A percentile compares a stretch with the other conserved stretches of the same genome.
These are phyloP conservation scores for Bimastos eiseni DNA, from an alignment of 2,888 invertebrate genomes.

Conservation along the genomic window DNA sequence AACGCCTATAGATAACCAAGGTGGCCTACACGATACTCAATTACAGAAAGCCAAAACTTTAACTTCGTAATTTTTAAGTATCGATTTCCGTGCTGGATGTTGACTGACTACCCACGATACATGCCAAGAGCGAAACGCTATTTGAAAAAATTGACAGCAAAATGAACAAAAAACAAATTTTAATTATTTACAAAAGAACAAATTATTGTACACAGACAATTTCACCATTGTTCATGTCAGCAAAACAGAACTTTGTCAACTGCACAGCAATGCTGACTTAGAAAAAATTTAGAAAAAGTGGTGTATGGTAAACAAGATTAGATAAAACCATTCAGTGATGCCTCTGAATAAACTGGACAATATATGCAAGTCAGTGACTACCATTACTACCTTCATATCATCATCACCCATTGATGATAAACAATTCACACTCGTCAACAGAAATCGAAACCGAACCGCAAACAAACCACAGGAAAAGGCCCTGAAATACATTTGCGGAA, in stretches of 20 bases:
- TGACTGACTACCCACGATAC: background rate
- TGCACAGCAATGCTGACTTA: slow-evolving; percentile 6
- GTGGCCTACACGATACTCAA: background rate
- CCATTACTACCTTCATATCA: background rate
- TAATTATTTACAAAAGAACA: slow-evolving; percentile 18
- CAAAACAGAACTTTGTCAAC: slow-evolving; percentile 13
- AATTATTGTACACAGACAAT: slow-evolving; percentile 9
- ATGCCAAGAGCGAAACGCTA: background rate
- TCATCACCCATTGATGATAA: background rate
- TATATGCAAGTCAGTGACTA: slow-evolving; percentile 1
- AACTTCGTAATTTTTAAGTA: background rate
- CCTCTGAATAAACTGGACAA: background rate
- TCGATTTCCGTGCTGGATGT: background rate
- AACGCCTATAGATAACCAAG: background rate
- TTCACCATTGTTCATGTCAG: background rate
- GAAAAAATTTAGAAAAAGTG: background rate
- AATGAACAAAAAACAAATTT: slow-evolving; percentile 15
- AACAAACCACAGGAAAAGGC: slow-evolving; percentile 6
- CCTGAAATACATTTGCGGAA: background rate
- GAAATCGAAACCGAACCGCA: background rate
- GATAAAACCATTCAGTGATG: background rate
- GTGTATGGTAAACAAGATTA: background rate
- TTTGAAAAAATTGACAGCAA: background rate
- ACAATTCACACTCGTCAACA: background rate
- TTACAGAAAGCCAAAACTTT: slow-evolving; percentile 4